A percentile compares a stretch with the other conserved stretches of the same genome.
These are phyloP conservation scores for Cliona cf. orientalis DNA, from an alignment of 37 sponge, comb jelly and placozoan genomes.

Conservation along the genomic window DNA sequence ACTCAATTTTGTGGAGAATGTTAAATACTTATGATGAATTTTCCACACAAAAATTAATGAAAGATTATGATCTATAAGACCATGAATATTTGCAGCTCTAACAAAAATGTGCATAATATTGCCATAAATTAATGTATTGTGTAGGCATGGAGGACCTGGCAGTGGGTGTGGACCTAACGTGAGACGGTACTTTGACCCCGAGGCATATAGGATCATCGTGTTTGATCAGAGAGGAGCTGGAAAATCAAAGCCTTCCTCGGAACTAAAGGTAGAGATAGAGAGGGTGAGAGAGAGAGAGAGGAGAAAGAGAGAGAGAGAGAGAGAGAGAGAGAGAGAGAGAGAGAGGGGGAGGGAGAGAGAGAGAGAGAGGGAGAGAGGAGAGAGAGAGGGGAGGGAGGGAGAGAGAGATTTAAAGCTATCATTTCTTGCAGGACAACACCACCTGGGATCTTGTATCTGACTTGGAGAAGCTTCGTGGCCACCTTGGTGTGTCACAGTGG, in stretches of 20 bases:
- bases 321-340: no score
- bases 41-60: no score
- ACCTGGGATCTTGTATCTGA: constrained; percentile 72
- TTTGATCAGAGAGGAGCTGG: constrained; percentile 71
- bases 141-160: constrained; percentile 78
- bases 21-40: no score
- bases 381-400: background rate
- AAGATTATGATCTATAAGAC: no score
- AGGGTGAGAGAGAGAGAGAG: no score
- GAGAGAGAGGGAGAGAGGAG: background rate
- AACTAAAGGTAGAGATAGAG: constrained; percentile 59
- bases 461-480: constrained; percentile 53
- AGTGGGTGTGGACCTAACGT: constrained; percentile 26
- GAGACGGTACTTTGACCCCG: constrained; percentile 65
- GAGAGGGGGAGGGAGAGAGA: no score
- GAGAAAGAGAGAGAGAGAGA: no score
- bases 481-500: constrained; percentile 61
- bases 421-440: constrained; percentile 61
- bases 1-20: no score
- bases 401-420: no score
- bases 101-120: no score
- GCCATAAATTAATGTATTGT: no score
- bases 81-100: no score
- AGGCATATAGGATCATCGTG: constrained; percentile 59
- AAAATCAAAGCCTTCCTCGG: constrained; percentile 60